Evolutionary conservation across 2,797 vertebrate species (phyloP), one percentile per base, ranked within the genome.

Genomic region (Ptychadena robeensis): DNA sequence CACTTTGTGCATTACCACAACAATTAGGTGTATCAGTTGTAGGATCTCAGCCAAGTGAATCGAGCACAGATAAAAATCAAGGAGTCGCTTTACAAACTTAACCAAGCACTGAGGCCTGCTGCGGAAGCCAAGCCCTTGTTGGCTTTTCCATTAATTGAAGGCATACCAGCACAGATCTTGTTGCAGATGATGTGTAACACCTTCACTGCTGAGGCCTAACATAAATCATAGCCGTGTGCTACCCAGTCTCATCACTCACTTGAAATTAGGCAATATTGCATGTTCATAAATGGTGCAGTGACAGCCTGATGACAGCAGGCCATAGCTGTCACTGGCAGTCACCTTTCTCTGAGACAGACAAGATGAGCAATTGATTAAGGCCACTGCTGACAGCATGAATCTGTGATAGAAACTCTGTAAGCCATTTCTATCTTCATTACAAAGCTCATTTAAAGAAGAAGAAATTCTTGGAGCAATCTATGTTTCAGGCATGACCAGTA

Each of bases 1-100:
- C 83, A 88, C 85, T 86, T 90, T 89, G 81, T 73, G 67, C 67
- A 70, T 90, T 89, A 88, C 48, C 81, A 87, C 88, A 91, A 88
- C 77, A 90, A 89, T 88, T 80, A 82, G 85, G 87, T 86, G 88
- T 86, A 88, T 87, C 86, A 87, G 78, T 88, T 83, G 78, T 82
- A 78, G 83, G 82, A 85, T 78, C 88, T 91, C 85, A 81, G 81
- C 87, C 86, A 87, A 82, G 82, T 79, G 80, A 85, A 72, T 82
- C 82, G 86, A 87, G 90, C 87, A 88, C 80, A 88, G 83, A 88
- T 88, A 86, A 88, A 87, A 76, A 73, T 83, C 67, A 73, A 81
- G 70, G 81, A 85, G 71, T 74, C 83, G 69, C 63, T 83, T 86
- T 85, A 85, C 66, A 61, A 87, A 88, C 30, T 76, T 57, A 71